Conservation (phyloP, 2,113 vertebrate genomes). For the Orientallactaga bullata region DNA sequence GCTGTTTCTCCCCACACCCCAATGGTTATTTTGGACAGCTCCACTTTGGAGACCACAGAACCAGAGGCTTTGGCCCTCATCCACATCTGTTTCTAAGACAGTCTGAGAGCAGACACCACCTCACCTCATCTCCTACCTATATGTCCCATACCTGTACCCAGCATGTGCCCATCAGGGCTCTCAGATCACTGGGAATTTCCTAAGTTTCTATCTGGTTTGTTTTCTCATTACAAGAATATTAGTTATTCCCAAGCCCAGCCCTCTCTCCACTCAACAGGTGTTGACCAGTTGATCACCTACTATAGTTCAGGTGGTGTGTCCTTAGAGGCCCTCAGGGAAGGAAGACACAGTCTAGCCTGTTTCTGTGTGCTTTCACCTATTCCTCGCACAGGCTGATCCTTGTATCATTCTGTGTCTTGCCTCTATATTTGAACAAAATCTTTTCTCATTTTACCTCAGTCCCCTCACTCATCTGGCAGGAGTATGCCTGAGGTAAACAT, state of each 20-base stretch:
- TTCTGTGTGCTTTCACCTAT: neutral
- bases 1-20: neutral
- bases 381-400: neutral
- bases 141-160: neutral
- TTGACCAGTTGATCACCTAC: neutral
- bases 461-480: neutral
- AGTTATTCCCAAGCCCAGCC: neutral
- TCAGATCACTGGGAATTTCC: neutral
- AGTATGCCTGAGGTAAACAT: neutral
- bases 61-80: neutral
- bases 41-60: neutral
- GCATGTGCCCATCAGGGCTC: neutral
- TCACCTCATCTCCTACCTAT: too few relatives aligned
- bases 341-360: neutral
- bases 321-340: neutral
- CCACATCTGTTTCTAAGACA: neutral
- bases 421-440: conserved; percentile 16
- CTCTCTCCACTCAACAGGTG: neutral
- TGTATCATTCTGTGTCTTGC: neutral
- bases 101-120: neutral
- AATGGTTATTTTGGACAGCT: neutral
- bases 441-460: neutral
- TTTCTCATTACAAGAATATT: conserved; percentile 59
- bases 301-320: neutral
- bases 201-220: conserved; percentile 51